phyloP scores from a whole-genome alignment of 2,888 invertebrate genomes.

The Melieria picta region DNA sequence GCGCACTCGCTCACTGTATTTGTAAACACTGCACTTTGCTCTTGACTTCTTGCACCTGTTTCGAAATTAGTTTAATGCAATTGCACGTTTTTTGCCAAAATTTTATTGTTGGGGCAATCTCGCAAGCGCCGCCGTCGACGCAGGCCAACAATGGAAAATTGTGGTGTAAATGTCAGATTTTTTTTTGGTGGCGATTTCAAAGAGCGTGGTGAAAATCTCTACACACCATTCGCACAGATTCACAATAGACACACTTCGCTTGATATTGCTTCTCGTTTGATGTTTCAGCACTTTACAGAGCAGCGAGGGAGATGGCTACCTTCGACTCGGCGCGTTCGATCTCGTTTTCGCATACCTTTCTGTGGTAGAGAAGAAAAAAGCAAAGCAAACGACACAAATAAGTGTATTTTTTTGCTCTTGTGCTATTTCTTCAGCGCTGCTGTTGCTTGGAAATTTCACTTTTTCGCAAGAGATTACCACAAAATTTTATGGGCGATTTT shows the following conservation, averaged over 20 bases:
- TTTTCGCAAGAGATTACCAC: neutral
- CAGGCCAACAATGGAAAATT: conserved; percentile 40
- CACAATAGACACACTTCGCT: conserved; percentile 23
- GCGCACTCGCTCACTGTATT: neutral
- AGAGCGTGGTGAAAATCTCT: conserved; percentile 21
- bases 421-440: conserved; percentile 16
- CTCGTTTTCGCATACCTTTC: conserved; percentile 33
- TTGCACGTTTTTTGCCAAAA: neutral
- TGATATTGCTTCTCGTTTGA: conserved; percentile 10
- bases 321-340: conserved; percentile 10
- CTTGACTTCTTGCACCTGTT: conserved; percentile 8
- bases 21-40: neutral
- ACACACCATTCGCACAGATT: conserved; percentile 7
- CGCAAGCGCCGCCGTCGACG: conserved; percentile 35
- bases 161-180: conserved; percentile 26
- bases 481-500: conserved; percentile 5
- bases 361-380: conserved; percentile 40
- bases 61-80: neutral
- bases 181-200: conserved; percentile 15
- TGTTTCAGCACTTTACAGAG: conserved; percentile 8
- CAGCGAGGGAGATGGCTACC: conserved; percentile 16
- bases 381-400: conserved; percentile 35
- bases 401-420: conserved; percentile 29
- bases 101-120: neutral
- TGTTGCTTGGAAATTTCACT: conserved; percentile 24